Evolutionary conservation across 2,888 invertebrate genomes (phyloP).

Genomic region (Eremobia ochroleuca): DNA sequence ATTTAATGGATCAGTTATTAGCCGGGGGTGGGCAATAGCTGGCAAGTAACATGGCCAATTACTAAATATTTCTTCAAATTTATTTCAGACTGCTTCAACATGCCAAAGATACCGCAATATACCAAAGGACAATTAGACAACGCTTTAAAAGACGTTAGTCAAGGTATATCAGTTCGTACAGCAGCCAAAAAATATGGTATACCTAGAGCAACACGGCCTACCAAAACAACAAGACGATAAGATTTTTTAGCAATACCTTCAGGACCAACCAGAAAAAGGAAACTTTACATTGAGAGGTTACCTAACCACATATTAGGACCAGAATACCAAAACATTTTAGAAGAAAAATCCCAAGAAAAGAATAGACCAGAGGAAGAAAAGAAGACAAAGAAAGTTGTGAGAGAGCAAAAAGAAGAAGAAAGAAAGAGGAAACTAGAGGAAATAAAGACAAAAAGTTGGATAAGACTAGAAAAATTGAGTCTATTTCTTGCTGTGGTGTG

Average conservation of each 20-base stretch:
- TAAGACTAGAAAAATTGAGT: neutral
- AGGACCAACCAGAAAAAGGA: neutral
- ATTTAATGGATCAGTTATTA: slow-evolving; percentile 3
- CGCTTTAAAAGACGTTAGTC: neutral
- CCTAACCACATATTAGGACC: neutral
- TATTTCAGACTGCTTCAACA: neutral
- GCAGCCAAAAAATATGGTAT: slow-evolving; percentile 6
- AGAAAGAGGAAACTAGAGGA: neutral
- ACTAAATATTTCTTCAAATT: neutral
- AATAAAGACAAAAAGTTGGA: neutral
- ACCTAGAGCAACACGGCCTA: neutral
- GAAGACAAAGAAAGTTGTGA: slow-evolving; percentile 4
- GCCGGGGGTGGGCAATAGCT: neutral
- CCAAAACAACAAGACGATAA: neutral
- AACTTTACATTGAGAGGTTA: neutral
- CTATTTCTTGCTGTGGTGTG: neutral
- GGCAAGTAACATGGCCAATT: neutral
- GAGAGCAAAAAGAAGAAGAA: neutral
- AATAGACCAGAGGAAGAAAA: slow-evolving; percentile 8
- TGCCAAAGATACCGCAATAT: slow-evolving; percentile 1
- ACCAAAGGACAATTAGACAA: neutral
- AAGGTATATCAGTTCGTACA: neutral
- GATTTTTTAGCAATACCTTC: neutral
- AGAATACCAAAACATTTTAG: slow-evolving; percentile 5
- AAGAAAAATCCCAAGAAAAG: neutral